phyloP scores from a whole-genome alignment of 2,113 vertebrate species.

The Lepisosteus osseus region DNA sequence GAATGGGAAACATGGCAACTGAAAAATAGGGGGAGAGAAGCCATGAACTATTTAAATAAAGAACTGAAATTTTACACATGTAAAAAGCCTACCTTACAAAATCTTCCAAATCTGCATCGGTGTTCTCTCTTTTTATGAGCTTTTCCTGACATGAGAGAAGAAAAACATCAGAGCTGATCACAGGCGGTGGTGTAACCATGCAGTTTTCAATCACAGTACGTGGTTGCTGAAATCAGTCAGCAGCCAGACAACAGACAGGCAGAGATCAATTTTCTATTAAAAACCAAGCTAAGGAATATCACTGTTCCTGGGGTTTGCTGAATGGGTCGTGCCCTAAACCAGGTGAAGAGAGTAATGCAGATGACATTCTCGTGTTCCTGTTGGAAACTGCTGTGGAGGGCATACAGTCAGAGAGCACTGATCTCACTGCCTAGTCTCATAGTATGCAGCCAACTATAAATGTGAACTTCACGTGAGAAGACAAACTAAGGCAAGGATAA shows the following conservation, averaged over 20 bases:
- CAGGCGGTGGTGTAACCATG: too few species aligned
- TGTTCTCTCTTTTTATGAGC: constrained; percentile 35
- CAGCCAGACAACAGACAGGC: too few species aligned
- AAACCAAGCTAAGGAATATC: background rate
- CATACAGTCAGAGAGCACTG: too few species aligned
- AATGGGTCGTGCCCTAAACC: background rate
- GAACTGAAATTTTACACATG: too few species aligned
- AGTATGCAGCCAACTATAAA: background rate
- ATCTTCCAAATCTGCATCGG: constrained; percentile 30
- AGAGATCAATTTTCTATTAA: background rate
- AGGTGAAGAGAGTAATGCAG: background rate
- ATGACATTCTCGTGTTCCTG: background rate
- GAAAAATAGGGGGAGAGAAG: too few species aligned
- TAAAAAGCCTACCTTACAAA: constrained; percentile 20
- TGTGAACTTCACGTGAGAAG: background rate
- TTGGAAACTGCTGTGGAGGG: too few species aligned
- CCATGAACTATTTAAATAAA: too few species aligned
- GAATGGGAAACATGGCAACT: too few species aligned
- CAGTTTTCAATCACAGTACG: too few species aligned
- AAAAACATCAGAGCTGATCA: background rate
- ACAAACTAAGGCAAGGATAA: background rate
- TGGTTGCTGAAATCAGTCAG: too few species aligned
- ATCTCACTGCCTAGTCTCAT: too few species aligned
- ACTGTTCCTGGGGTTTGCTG: background rate
- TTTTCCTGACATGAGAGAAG: constrained; percentile 37